Percentiles rank a stretch among this genome's conserved stretches.
These are phyloP conservation scores for Hirtodrosophila alboralis DNA, from an alignment of 2,888 invertebrate genomes.

Conservation along the genomic window DNA sequence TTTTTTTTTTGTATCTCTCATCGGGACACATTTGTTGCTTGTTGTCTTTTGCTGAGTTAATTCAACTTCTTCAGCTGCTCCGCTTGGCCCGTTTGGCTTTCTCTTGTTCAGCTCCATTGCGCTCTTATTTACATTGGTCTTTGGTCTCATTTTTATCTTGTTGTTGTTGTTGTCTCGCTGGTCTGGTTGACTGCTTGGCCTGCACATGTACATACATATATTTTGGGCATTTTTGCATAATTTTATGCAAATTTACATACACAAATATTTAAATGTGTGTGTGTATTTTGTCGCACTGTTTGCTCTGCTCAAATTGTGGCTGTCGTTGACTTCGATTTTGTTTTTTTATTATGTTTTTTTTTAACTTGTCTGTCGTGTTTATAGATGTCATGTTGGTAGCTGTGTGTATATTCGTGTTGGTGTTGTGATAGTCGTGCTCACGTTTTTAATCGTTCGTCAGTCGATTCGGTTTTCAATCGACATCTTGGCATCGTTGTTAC, in stretches of 20 bases:
- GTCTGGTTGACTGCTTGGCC: background rate
- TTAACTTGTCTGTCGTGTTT: constrained; percentile 63
- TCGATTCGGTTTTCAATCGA: constrained; percentile 69
- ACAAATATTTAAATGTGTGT: constrained; percentile 7
- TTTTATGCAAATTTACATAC: constrained; percentile 75
- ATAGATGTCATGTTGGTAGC: constrained; percentile 51
- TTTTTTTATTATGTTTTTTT: constrained; percentile 19
- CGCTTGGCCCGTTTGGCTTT: constrained; percentile 48
- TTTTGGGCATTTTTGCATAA: constrained; percentile 72
- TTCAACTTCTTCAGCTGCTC: constrained; percentile 45
- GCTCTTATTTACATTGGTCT: constrained; percentile 47
- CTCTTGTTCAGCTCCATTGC: constrained; percentile 53
- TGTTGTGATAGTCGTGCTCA: constrained; percentile 70
- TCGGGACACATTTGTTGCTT: constrained; percentile 63
- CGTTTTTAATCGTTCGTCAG: constrained; percentile 74
- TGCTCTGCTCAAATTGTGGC: constrained; percentile 24
- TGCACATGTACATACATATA: constrained; percentile 13
- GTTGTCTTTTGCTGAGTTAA: constrained; percentile 40
- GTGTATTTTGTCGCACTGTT: constrained; percentile 24
- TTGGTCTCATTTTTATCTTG: constrained; percentile 18
- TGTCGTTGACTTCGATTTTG: constrained; percentile 15
- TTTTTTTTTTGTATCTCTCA: constrained; percentile 1
- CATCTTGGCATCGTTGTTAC: constrained; percentile 55
- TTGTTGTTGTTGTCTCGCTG: constrained; percentile 20
- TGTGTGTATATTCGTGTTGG: constrained; percentile 32